Conservation (phyloP, 1,140 invertebrate species). For the Euschistus heros region DNA sequence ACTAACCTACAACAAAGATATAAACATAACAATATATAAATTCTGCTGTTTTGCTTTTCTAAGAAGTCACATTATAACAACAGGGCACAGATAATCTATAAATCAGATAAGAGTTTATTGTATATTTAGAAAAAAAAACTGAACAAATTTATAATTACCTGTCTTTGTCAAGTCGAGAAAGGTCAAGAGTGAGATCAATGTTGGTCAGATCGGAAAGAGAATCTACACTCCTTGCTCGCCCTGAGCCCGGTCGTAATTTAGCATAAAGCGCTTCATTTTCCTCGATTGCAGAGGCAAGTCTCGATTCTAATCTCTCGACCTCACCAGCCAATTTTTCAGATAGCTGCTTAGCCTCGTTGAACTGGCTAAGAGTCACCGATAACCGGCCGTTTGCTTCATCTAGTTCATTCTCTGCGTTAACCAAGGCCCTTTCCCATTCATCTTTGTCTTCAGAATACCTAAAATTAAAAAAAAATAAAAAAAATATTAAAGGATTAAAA, state of each 20-base stretch:
- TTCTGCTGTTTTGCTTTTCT: too few relatives aligned
- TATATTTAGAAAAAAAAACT: too few relatives aligned
- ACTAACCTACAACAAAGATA: too few relatives aligned
- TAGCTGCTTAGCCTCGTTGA: constrained; percentile 47
- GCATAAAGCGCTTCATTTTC: constrained; percentile 69
- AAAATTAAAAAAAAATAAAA: not conserved
- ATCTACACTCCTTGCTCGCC: constrained; percentile 54
- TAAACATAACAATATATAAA: too few relatives aligned
- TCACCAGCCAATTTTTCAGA: constrained; percentile 32
- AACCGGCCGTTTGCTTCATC: constrained; percentile 50
- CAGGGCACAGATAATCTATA: too few relatives aligned
- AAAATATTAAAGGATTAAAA: too few relatives aligned
- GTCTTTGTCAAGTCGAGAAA: constrained; percentile 61
- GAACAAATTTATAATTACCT: constrained; percentile 35
- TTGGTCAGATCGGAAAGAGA: constrained; percentile 71
- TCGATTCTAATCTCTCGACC: constrained; percentile 34
- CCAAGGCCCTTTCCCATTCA: constrained; percentile 49
- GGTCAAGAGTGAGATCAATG: constrained; percentile 60
- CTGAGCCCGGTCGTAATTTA: constrained; percentile 40
- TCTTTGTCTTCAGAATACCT: constrained; percentile 43
- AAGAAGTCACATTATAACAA: too few relatives aligned
- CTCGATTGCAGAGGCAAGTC: constrained; percentile 51
- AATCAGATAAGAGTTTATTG: too few relatives aligned
- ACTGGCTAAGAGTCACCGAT: constrained; percentile 47
- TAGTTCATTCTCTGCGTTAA: constrained; percentile 48